phyloP scores from a whole-genome alignment of 2,888 invertebrate genomes.

The Torymus aiolomorphi region DNA sequence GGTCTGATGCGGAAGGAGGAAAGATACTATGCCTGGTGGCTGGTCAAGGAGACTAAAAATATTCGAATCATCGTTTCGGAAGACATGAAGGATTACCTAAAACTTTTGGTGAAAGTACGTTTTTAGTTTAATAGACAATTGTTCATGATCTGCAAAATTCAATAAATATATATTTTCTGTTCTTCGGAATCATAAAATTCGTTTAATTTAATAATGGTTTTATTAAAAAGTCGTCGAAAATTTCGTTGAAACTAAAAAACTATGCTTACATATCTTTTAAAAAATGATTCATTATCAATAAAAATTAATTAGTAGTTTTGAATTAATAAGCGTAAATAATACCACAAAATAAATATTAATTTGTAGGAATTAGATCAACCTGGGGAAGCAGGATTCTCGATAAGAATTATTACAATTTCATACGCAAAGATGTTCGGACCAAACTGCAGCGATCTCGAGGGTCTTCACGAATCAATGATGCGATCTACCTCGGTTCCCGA shows the following conservation, averaged over 20 bases:
- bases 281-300: conserved; percentile 2
- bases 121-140: neutral
- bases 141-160: neutral
- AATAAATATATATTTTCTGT: neutral
- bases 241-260: neutral
- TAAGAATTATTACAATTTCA: conserved; percentile 63
- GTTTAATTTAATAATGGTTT: too few relatives aligned
- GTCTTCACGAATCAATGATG: conserved; percentile 66
- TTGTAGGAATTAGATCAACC: conserved; percentile 61
- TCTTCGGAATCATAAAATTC: too few relatives aligned
- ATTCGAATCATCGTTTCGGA: conserved; percentile 66
- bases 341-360: too few relatives aligned
- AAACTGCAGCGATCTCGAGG: conserved; percentile 66
- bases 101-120: conserved; percentile 58
- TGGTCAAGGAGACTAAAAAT: conserved; percentile 63
- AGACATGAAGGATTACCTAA: conserved; percentile 66
- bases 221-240: too few relatives aligned
- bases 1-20: conserved; percentile 65
- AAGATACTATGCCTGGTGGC: conserved; percentile 73
- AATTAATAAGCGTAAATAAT: too few relatives aligned
- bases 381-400: conserved; percentile 60
- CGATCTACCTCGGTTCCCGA: conserved; percentile 64
- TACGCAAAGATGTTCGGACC: conserved; percentile 69
- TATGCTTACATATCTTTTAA: neutral
- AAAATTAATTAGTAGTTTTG: neutral